These are phyloP conservation scores for Acanthiza pusilla DNA, from an alignment of 2,797 vertebrate species.

Conservation along the genomic window DNA sequence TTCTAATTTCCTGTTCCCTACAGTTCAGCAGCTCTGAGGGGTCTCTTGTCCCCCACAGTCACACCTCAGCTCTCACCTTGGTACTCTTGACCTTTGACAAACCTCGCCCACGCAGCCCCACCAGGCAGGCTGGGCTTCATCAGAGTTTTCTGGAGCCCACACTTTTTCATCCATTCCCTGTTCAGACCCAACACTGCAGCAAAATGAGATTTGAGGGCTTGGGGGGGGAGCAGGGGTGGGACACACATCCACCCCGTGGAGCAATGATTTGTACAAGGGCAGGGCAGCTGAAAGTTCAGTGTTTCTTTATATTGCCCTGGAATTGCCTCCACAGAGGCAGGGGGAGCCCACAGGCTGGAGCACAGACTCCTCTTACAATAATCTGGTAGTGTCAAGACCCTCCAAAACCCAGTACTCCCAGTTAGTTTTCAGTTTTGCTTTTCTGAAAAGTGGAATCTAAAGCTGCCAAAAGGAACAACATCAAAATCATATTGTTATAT, in stretches of 20 bases:
- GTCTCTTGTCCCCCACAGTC: too few relatives aligned
- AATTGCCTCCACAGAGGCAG: neutral
- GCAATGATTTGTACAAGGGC: fast-evolving
- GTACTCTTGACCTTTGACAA: neutral
- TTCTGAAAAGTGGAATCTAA: neutral
- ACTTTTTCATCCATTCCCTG: fast-evolving
- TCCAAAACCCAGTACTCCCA: neutral
- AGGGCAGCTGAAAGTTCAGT: neutral
- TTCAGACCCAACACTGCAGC: neutral
- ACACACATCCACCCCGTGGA: fast-evolving
- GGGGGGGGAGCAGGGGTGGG: too few relatives aligned
- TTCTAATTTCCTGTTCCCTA: neutral
- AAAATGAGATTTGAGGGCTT: neutral
- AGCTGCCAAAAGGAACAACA: neutral
- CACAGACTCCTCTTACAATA: neutral
- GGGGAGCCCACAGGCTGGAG: neutral
- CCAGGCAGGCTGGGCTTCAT: neutral
- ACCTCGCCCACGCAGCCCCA: neutral
- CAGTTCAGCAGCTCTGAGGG: neutral
- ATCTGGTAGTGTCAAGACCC: neutral
- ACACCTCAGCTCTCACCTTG: neutral
- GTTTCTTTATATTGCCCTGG: neutral
- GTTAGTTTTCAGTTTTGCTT: neutral
- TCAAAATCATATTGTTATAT: neutral
- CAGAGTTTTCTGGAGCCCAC: neutral